These are phyloP conservation scores for Triplophysa bombifrons DNA, from an alignment of 2,797 vertebrate genomes.

Conservation along the genomic window DNA sequence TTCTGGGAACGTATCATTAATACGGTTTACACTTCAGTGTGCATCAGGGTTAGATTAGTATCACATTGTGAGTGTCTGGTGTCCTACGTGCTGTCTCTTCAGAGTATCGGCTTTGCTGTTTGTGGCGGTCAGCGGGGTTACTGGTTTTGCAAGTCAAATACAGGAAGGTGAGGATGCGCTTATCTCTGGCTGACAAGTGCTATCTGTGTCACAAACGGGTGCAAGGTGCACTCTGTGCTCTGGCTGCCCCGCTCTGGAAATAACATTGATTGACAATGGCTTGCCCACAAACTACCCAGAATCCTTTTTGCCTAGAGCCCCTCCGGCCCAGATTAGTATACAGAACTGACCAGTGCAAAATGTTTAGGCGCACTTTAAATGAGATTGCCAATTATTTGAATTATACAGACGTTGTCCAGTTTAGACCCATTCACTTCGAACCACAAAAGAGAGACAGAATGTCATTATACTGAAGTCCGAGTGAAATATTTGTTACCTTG, in stretches of 20 bases:
- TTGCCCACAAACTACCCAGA: constrained; percentile 50
- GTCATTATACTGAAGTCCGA: constrained; percentile 3
- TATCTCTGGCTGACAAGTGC: constrained; percentile 51
- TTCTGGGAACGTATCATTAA: neutral
- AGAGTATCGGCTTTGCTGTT: constrained; percentile 25
- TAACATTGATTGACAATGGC: constrained; percentile 58
- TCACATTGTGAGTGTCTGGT: neutral
- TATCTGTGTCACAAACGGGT: constrained; percentile 57
- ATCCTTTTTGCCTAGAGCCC: constrained; percentile 45
- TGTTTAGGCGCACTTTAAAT: constrained; percentile 9
- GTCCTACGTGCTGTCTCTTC: constrained; percentile 22
- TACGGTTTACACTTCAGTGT: neutral
- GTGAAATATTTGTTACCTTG: constrained; percentile 21
- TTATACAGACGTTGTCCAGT: neutral
- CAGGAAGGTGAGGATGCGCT: constrained; percentile 46
- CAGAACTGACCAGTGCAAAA: constrained; percentile 27
- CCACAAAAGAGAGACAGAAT: neutral
- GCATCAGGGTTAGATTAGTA: neutral
- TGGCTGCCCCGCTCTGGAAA: constrained; percentile 47
- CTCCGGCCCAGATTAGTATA: constrained; percentile 40
- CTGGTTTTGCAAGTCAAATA: constrained; percentile 59
- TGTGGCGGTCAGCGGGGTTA: constrained; percentile 47
- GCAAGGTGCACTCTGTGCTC: constrained; percentile 52
- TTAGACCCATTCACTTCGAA: neutral
- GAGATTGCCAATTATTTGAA: constrained; percentile 2